phyloP scores from a whole-genome alignment of 2,888 invertebrate genomes.

The Ariolimax columbianus region DNA sequence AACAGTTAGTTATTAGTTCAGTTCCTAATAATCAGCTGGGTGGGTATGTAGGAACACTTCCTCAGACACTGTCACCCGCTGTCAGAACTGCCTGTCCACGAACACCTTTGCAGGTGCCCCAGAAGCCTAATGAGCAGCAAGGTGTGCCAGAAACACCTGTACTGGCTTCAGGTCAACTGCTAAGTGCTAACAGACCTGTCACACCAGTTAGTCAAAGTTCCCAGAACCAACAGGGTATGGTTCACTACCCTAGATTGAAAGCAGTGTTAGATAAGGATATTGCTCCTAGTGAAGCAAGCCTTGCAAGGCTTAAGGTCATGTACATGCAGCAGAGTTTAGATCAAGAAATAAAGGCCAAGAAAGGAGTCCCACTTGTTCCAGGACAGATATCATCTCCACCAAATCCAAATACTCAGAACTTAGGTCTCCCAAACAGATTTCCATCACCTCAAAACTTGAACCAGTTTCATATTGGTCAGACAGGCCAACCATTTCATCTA shows the following conservation, averaged over 20 bases:
- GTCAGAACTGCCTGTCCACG: constrained; percentile 2
- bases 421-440: not conserved
- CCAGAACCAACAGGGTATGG: not conserved
- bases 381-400: not conserved
- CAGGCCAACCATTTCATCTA: not conserved
- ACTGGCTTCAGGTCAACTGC: not conserved
- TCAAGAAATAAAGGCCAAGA: constrained; percentile 45
- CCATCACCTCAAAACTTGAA: constrained; percentile 9
- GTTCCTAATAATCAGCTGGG: constrained; percentile 12
- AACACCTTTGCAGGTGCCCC: constrained; percentile 1
- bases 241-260: not conserved
- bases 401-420: not conserved
- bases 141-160: not conserved
- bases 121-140: constrained; percentile 20
- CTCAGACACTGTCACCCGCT: not conserved
- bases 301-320: constrained; percentile 42
- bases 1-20: constrained; percentile 23
- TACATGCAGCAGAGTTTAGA: constrained; percentile 49
- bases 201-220: not conserved
- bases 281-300: constrained; percentile 43
- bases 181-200: not conserved
- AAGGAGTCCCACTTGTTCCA: not conserved
- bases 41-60: not conserved
- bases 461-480: not conserved
- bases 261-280: not conserved